A percentile compares a stretch with the other conserved stretches of the same genome.
Evolutionary conservation across 2,888 invertebrate genomes (phyloP).

Genomic region (Hipparchia semele): DNA sequence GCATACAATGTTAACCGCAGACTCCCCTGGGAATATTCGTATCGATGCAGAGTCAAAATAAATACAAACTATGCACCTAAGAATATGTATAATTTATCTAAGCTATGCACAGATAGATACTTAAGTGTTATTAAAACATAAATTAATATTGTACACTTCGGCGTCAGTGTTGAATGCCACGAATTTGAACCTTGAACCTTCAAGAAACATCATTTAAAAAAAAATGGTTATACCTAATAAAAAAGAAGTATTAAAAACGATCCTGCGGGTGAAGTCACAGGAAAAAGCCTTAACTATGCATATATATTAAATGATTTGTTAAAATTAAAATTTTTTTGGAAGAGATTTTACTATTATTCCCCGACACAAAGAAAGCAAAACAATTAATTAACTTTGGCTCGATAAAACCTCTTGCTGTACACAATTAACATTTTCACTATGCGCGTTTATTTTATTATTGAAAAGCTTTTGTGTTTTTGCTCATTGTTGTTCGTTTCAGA

Average conservation of each 20-base stretch:
- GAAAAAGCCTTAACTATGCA: too few relatives aligned
- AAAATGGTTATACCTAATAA: too few relatives aligned
- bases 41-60: conserved; percentile 1
- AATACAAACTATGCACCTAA: background rate
- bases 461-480: background rate
- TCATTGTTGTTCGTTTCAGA: conserved; percentile 1
- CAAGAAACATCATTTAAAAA: too few relatives aligned
- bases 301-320: too few relatives aligned
- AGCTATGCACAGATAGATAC: too few relatives aligned
- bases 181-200: too few relatives aligned
- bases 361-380: background rate
- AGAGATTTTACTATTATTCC: background rate
- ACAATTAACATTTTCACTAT: background rate
- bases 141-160: too few relatives aligned
- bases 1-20: background rate
- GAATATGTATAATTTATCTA: too few relatives aligned
- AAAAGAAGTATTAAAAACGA: too few relatives aligned
- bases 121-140: too few relatives aligned
- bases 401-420: background rate
- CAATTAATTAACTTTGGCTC: background rate
- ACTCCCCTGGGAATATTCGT: background rate
- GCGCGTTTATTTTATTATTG: background rate
- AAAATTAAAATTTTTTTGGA: background rate
- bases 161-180: too few relatives aligned
- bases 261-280: too few relatives aligned